Evolutionary conservation across 2,888 invertebrate species (phyloP).

Genomic region (Steinernema hermaphroditum): DNA sequence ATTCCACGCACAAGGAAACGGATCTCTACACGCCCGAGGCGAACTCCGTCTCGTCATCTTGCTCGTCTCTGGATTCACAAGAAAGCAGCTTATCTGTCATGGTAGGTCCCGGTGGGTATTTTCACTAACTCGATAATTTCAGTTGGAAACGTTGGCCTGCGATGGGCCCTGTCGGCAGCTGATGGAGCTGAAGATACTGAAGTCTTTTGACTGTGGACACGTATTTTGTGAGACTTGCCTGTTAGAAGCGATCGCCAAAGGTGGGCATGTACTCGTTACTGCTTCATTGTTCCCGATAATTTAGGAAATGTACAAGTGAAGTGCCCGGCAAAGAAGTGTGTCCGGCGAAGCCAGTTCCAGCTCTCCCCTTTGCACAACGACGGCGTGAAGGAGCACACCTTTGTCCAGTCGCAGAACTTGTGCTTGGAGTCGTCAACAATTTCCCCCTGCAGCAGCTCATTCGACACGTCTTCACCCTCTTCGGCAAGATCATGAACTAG

Average conservation of each 20-base stretch:
- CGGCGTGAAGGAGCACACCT: no score
- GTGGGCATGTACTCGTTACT: no score
- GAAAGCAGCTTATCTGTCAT: not conserved
- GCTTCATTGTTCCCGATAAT: no score
- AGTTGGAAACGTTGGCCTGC: constrained; percentile 31
- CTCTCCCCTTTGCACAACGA: no score
- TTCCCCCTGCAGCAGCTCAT: no score
- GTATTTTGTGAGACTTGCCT: constrained; percentile 31
- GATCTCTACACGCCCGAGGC: not conserved
- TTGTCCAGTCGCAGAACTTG: no score
- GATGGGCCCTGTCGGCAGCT: constrained; percentile 30
- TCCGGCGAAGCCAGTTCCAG: no score
- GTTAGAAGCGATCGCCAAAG: not conserved
- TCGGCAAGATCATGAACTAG: no score
- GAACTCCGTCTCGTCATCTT: not conserved
- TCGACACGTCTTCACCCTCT: no score
- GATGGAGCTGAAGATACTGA: not conserved
- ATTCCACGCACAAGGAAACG: not conserved
- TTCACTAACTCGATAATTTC: not conserved
- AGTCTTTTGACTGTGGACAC: constrained; percentile 34
- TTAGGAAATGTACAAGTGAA: no score
- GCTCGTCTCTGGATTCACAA: not conserved
- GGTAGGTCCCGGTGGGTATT: not conserved
- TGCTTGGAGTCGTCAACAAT: no score
- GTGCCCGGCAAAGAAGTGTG: no score